Conservation (phyloP, 2,888 invertebrate species). For the Pherbina coryleti region DNA sequence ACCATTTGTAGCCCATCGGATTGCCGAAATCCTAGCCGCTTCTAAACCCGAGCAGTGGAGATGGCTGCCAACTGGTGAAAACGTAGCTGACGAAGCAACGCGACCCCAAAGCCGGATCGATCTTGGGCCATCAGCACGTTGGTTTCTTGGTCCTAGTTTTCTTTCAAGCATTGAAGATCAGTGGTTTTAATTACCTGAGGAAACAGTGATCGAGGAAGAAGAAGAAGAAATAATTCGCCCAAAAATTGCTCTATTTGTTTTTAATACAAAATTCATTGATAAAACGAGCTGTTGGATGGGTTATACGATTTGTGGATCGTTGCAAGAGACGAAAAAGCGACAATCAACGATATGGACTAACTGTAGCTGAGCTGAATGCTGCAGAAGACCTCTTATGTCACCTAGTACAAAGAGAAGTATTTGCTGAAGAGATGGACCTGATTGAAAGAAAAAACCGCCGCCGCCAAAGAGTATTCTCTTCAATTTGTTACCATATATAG, state of each 20-base stretch:
- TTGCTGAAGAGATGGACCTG: too few relatives aligned
- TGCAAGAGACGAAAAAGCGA: not conserved
- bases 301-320: not conserved
- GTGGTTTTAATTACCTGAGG: not conserved
- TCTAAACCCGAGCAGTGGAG: not conserved
- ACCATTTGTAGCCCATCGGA: slow-evolving; percentile 10
- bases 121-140: not conserved
- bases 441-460: too few relatives aligned
- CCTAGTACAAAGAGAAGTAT: too few relatives aligned
- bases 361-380: too few relatives aligned
- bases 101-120: not conserved
- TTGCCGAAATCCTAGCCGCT: not conserved
- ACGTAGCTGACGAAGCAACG: slow-evolving; percentile 17
- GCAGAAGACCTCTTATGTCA: too few relatives aligned
- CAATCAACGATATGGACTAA: not conserved
- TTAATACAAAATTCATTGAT: slow-evolving; percentile 23
- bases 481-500: too few relatives aligned
- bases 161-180: not conserved
- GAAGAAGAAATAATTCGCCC: slow-evolving; percentile 25
- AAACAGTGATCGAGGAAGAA: not conserved
- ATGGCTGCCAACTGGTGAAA: not conserved
- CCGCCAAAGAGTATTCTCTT: too few relatives aligned
- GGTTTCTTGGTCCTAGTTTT: not conserved
- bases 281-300: slow-evolving; percentile 4
- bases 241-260: slow-evolving; percentile 12